Percentiles rank a stretch among this genome's conserved stretches.
These are phyloP conservation scores for Salvelinus fontinalis DNA, from an alignment of 2,113 vertebrate species.

Conservation along the genomic window DNA sequence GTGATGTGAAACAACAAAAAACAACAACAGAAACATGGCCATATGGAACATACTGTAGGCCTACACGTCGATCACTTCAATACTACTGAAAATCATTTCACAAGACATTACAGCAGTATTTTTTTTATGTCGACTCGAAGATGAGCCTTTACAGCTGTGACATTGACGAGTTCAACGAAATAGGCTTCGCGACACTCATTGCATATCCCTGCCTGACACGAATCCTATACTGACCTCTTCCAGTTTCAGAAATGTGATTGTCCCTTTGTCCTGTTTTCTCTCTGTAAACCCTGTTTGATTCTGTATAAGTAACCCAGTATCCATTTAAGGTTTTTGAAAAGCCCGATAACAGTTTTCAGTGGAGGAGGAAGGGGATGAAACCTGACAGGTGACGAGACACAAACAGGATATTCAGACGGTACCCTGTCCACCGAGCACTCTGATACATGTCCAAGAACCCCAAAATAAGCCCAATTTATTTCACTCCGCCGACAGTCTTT, in stretches of 20 bases:
- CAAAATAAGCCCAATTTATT: constrained; percentile 63
- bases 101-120: neutral
- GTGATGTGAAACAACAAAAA: constrained; percentile 9
- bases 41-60: no score
- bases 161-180: neutral
- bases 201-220: neutral
- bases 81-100: no score
- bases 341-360: constrained; percentile 32
- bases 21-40: no score
- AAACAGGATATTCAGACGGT: constrained; percentile 54
- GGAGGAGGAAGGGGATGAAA: constrained; percentile 39
- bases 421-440: constrained; percentile 47
- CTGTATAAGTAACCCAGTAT: constrained; percentile 36
- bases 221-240: neutral
- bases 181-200: neutral
- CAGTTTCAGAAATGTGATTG: neutral
- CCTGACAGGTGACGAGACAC: constrained; percentile 60
- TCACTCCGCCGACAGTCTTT: constrained; percentile 53
- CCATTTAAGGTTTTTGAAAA: constrained; percentile 36
- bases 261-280: neutral
- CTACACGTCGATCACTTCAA: no score
- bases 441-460: constrained; percentile 49
- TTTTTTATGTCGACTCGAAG: neutral
- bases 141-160: no score
- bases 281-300: constrained; percentile 17